Evolutionary conservation across 1,140 invertebrate genomes (phyloP), one percentile per base, ranked within the genome.

Genomic region (Brachionus angularis): DNA sequence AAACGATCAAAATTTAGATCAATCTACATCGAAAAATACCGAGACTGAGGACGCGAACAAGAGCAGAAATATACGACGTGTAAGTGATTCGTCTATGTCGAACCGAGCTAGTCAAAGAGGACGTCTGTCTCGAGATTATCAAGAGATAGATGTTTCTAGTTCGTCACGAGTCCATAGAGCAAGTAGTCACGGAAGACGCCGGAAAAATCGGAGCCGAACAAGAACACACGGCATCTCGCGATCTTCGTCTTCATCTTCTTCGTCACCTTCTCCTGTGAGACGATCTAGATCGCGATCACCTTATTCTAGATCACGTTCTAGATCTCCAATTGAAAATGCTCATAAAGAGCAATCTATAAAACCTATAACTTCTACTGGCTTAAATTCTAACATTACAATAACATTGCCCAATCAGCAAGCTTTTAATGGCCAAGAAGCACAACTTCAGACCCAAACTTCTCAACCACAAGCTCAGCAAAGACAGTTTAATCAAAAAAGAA

Each of bases 91-190:
- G 16, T n/a, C n/a, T n/a, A n/a, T n/a, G n/a, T 27, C 42, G 62
- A 67, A 7, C 16, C 42, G 0, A 34, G 44, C 10, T 46, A 39
- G 1, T n/a, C 47, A 64, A 25, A 14, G 47, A 18, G 36, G 62
- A 10, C 62, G 62, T 10, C 27, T 58, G 53, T 67, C 62, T 12
- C 29, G 62, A 3, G 62, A 67, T 25, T 67, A 67, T 36, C 62
- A 49, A 34, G 62, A 67, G n/a, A 67, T 67, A n/a, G 62, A 67
- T 31, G 62, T 67, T 18, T 67, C 62, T 2, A 67, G 29, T 21
- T n/a, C n/a, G n/a, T n/a, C n/a, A n/a, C 42, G 62, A 29, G 2
- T 29, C 5, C 33, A 23, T n/a, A 27, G 62, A 16, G 62, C 62
- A 4, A 25, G 47, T 14, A 50, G 62, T 33, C 62, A 50, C 21